phyloP scores from a whole-genome alignment of 2,888 invertebrate genomes.

The Drosophila birchii region DNA sequence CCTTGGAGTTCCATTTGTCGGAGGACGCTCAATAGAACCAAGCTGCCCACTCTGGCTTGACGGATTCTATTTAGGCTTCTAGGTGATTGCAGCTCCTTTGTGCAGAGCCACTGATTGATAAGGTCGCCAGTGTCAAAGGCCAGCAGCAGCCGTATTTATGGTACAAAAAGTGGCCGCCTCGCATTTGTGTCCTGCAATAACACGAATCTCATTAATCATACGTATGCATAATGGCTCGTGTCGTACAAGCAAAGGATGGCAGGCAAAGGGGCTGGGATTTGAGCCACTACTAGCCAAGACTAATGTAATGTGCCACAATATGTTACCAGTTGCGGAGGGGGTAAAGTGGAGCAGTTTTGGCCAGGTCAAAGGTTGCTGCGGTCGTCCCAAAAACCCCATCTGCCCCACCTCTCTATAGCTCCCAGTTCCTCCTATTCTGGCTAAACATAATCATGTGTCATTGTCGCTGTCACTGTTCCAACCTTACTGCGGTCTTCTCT shows the following conservation, averaged over 20 bases:
- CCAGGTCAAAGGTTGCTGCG: conserved; percentile 51
- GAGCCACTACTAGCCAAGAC: conserved; percentile 36
- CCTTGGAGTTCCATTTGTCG: conserved; percentile 12
- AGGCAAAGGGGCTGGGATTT: neutral
- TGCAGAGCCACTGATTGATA: conserved; percentile 34
- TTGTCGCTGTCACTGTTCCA: conserved; percentile 69
- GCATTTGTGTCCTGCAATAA: conserved; percentile 50
- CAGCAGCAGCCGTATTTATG: neutral
- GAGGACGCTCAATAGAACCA: neutral
- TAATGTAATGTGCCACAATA: conserved; percentile 64
- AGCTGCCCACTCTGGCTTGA: conserved; percentile 27
- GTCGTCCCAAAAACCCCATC: conserved; percentile 24
- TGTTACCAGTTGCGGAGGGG: conserved; percentile 47
- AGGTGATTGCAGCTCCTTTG: conserved; percentile 43
- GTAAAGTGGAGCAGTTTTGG: conserved; percentile 14
- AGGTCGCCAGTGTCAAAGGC: conserved; percentile 30
- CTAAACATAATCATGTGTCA: conserved; percentile 76
- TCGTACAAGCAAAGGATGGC: conserved; percentile 45
- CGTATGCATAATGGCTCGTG: conserved; percentile 75
- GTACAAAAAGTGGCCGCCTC: conserved; percentile 23
- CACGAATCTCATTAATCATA: conserved; percentile 78
- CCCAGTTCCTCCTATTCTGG: conserved; percentile 23
- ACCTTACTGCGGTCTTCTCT: conserved; percentile 3
- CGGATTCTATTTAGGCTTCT: conserved; percentile 41
- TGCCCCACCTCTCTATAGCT: neutral